Evolutionary conservation across 1,140 invertebrate genomes (phyloP).

Genomic region (Zophobas morio): DNA sequence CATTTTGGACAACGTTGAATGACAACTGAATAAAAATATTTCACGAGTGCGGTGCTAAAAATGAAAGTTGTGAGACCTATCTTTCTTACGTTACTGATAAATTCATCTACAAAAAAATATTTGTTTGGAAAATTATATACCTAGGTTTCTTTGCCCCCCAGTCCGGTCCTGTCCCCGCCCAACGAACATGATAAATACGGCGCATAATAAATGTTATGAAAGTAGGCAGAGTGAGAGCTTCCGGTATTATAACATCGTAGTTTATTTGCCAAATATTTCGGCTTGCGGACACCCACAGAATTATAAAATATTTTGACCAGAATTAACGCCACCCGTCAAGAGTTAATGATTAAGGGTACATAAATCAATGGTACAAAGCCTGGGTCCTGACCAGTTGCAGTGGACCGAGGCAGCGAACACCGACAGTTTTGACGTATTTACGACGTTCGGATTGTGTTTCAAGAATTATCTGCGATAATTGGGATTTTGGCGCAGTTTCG

Average conservation of each 20-base stretch:
- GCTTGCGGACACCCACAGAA: not conserved
- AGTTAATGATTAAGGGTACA: constrained; percentile 5
- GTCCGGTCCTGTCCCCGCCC: too few species aligned
- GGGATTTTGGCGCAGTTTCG: not conserved
- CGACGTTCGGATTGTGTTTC: not conserved
- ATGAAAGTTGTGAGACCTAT: too few species aligned
- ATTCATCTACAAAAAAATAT: too few species aligned
- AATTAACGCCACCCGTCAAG: constrained; percentile 10
- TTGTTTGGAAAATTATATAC: too few species aligned
- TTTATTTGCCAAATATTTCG: constrained; percentile 1
- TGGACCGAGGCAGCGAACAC: not conserved
- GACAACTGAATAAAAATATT: too few species aligned
- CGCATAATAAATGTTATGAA: not conserved
- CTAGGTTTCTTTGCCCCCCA: too few species aligned
- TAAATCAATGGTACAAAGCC: constrained; percentile 6
- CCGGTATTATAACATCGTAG: not conserved
- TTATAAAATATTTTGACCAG: not conserved
- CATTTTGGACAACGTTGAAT: too few species aligned
- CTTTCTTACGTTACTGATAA: too few species aligned
- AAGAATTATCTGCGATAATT: constrained; percentile 1
- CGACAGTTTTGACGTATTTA: not conserved
- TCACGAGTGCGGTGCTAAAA: too few species aligned
- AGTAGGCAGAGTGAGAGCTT: not conserved
- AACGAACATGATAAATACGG: not conserved
- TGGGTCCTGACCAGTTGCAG: not conserved